A percentile compares a stretch with the other conserved stretches of the same genome.
phyloP scores from a whole-genome alignment of 2,888 invertebrate species.

The Drosophila tanythrix region DNA sequence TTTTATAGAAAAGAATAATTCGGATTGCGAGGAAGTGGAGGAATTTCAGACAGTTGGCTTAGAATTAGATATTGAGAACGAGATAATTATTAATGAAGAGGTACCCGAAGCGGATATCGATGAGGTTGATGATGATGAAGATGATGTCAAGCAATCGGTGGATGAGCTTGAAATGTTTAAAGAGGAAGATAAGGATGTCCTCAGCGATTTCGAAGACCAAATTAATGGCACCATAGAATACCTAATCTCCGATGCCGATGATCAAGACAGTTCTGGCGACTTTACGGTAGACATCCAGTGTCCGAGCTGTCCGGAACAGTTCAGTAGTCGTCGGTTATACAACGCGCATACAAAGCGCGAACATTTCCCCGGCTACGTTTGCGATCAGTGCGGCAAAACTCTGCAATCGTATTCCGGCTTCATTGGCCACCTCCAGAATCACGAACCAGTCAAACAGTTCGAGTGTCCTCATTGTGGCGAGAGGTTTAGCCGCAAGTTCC shows the following conservation, averaged over 20 bases:
- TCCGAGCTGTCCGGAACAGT: conserved; percentile 66
- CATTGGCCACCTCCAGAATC: conserved; percentile 71
- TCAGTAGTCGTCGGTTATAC: conserved; percentile 62
- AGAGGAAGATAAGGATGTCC: conserved; percentile 52
- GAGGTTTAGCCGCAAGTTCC: conserved; percentile 68
- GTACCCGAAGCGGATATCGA: conserved; percentile 44
- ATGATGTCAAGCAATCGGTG: conserved; percentile 20
- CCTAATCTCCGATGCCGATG: conserved; percentile 64
- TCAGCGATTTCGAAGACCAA: conserved; percentile 69
- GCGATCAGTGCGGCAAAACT: conserved; percentile 76
- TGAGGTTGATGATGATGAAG: conserved; percentile 21
- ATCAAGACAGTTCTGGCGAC: conserved; percentile 65
- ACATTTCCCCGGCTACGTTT: conserved; percentile 74
- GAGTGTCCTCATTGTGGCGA: conserved; percentile 76
- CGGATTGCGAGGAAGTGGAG: conserved; percentile 46
- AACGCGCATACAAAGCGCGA: conserved; percentile 72
- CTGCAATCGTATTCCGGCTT: conserved; percentile 73
- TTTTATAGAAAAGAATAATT: conserved; percentile 39
- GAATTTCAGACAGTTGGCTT: conserved; percentile 57
- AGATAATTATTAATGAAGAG: conserved; percentile 69
- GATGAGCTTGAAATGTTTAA: conserved; percentile 42
- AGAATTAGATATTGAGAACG: conserved; percentile 68
- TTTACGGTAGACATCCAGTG: conserved; percentile 67
- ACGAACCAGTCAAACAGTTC: conserved; percentile 71
- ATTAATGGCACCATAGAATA: conserved; percentile 68